Evolutionary conservation across 2,113 vertebrate species (phyloP).

Genomic region (Halichoerus grypus): DNA sequence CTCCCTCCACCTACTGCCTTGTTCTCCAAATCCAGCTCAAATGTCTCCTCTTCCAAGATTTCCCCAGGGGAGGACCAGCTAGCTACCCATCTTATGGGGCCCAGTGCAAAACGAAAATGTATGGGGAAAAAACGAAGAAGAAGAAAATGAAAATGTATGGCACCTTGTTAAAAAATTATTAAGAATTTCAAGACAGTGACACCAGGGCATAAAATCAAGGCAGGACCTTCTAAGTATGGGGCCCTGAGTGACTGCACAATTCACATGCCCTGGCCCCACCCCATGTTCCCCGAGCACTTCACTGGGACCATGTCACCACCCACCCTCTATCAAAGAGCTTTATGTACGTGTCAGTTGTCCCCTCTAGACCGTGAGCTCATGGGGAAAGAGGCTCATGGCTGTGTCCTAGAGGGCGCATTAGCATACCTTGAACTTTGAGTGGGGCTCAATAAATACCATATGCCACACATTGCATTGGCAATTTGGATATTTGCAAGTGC

Average conservation of each 20-base stretch:
- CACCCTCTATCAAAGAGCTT: not conserved
- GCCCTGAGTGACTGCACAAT: not conserved
- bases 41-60: not conserved
- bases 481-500: conserved; percentile 2
- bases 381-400: not conserved
- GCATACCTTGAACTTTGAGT: not conserved
- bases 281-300: not conserved
- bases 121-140: not conserved
- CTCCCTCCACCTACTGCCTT: not conserved
- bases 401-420: not conserved
- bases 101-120: not conserved
- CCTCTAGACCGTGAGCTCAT: not conserved
- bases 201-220: not conserved
- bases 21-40: not conserved
- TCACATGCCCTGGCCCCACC: not conserved
- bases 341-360: not conserved
- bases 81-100: not conserved
- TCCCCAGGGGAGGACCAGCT: not conserved
- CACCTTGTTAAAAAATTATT: not conserved
- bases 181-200: not conserved
- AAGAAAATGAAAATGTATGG: not conserved
- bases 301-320: not conserved
- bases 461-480: not conserved
- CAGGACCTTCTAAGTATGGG: not conserved
- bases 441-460: not conserved